Evolutionary conservation across 2,888 invertebrate species (phyloP), one percentile per base, ranked within the genome.

Genomic region (Gryllus longicercus): DNA sequence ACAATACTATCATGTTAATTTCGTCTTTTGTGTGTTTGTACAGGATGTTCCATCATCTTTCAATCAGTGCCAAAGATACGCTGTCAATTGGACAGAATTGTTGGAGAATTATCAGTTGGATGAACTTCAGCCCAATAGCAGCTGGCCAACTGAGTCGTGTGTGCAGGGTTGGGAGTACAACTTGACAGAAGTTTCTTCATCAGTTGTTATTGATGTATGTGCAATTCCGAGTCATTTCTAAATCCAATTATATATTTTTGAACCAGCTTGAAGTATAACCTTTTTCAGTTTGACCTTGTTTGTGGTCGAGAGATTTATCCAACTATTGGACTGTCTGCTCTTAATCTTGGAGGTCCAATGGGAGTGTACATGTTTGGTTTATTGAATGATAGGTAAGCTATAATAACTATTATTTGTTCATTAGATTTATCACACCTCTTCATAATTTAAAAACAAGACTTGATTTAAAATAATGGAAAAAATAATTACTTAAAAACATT

Each of bases 301-400:
- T 97, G 97, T 86, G 94, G 95, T 80, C 91, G 91, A 83, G 93
- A 93, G 82, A 94, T 96, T 84, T 96, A 96, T 87, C 96, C 96
- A 4, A 96, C 96, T 0, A 90, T 96, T 80, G 95, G 95, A 11
- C 88, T 97, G 83, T 95, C 94, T 1, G 94, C 95, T 5, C 89
- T 97, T 80, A 97, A 96, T 86, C 89, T 94, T 63, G 97, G 96
- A 77, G 96, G 96, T 16, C 96, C 97, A 0, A 91, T 97, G 81
- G 97, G 97, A 50, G 96, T 96, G 11, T 96, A 95, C 86, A 88
- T 94, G 14, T 97, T 96, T 87, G 96, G 96, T 1, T 88, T 93
- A 82, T 88, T 96, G 2, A 96, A 96, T 84, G 97, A 97, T 88
- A 89, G 89, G 90, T 90, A 85, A 85, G 86, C n/a, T 21, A 50